These are phyloP conservation scores for Nematostella vectensis DNA, from an alignment of 92 coral and sea anemone genomes.

Conservation along the genomic window DNA sequence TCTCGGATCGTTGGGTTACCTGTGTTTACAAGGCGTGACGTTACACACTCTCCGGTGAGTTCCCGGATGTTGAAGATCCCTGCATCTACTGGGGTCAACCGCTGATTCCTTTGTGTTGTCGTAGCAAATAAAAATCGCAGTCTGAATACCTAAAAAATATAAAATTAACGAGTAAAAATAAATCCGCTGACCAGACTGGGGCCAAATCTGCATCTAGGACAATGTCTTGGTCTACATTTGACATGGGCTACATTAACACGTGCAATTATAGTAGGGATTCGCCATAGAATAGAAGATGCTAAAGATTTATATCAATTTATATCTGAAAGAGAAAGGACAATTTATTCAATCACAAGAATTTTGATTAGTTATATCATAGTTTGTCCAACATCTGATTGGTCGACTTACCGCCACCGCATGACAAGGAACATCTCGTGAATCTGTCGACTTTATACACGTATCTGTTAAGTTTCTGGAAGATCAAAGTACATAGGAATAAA, in stretches of 20 bases:
- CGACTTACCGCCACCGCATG: slow-evolving; percentile 50
- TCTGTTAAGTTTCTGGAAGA: background rate
- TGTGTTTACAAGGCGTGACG: slow-evolving; percentile 23
- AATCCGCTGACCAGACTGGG: too few relatives aligned
- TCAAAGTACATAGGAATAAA: background rate
- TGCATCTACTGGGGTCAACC: slow-evolving; percentile 19
- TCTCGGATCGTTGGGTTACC: slow-evolving; percentile 7
- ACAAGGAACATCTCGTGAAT: slow-evolving; percentile 23
- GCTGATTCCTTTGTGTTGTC: slow-evolving; percentile 9
- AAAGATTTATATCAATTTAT: too few relatives aligned
- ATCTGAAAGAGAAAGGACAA: too few relatives aligned
- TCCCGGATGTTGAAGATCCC: slow-evolving; percentile 13
- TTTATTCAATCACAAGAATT: too few relatives aligned
- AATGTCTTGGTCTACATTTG: too few relatives aligned
- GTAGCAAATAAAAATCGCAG: slow-evolving; percentile 32
- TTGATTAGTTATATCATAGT: background rate
- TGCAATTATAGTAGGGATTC: too few relatives aligned
- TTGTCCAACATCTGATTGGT: background rate
- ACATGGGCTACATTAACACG: too few relatives aligned
- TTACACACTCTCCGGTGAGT: slow-evolving; percentile 28
- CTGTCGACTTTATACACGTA: slow-evolving; percentile 18
- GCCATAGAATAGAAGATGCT: too few relatives aligned
- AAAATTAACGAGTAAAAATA: too few relatives aligned
- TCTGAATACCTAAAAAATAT: slow-evolving; percentile 31
- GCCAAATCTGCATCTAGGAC: too few relatives aligned